Base-by-base conservation (phyloP, 2,113 vertebrate genomes). In the Leptodactylus fuscus region DNA sequence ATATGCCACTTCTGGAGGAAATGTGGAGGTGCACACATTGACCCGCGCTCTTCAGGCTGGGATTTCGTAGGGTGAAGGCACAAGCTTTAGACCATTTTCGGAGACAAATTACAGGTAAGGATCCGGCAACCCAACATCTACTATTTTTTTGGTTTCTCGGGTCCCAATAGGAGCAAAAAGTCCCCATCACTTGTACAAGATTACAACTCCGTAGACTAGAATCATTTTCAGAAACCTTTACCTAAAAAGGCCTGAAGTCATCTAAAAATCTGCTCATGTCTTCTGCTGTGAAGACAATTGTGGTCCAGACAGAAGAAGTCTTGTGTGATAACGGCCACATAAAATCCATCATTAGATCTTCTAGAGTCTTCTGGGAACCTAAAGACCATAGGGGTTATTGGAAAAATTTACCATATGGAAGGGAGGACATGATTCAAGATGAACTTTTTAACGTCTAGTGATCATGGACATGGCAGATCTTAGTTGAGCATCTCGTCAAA, bases 1-100 rank as follows among this genome's bases (percentile, higher is more conserved):
- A 41, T 36, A 20, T 32, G 34, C 46, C 16, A 77, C n/a, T n/a
- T 48, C 71, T 48, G 41, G 55, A 81, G 80, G 80, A n/a, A n/a
- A n/a, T n/a, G n/a, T n/a, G n/a, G n/a, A n/a, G n/a, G n/a, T 5
- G 15, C 80, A 51, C n/a, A 70, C n/a, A 22, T 62, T 69, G 29
- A 82, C 32, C 34, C 9, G 27, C 65, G 11, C 29, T 13, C 38
- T 20, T 34, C 36, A 34, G 16, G 13, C 38, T 5, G 16, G 36
- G n/a, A 27, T 15, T 15, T 15, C 11, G 27, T 27, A 15, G 41
- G 62, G 60, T 67, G 62, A 65, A 18, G 81, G n/a, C 81, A 36
- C 29, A 51, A 12, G 13, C 3, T 34, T 11, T n/a, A 18, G 62
- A 51, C 38, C 32, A 22, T 15, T 20, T 3, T n/a, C 20, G 34